Evolutionary conservation across 1,140 invertebrate genomes (phyloP).

Genomic region (Megathymus violae): DNA sequence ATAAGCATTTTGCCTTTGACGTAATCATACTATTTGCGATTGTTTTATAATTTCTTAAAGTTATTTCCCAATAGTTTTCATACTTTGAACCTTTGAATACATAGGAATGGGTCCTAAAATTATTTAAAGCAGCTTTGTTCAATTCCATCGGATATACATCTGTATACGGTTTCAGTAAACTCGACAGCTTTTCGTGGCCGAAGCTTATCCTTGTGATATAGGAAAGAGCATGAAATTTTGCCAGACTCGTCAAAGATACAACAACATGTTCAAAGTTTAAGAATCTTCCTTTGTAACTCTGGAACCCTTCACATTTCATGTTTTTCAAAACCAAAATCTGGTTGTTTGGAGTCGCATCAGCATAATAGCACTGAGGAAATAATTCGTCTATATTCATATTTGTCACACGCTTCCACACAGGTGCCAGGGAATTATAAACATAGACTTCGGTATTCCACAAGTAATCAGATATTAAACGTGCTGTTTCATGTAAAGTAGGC

Average conservation of each 20-base stretch:
- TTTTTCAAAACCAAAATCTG: constrained; percentile 39
- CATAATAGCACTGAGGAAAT: constrained; percentile 39
- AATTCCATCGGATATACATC: constrained; percentile 25
- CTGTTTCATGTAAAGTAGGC: constrained; percentile 9
- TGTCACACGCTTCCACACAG: constrained; percentile 22
- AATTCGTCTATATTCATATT: constrained; percentile 35
- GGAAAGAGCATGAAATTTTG: constrained; percentile 44
- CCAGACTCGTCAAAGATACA: constrained; percentile 33
- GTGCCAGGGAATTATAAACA: constrained; percentile 36
- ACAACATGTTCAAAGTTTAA: constrained; percentile 41
- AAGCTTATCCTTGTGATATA: constrained; percentile 31
- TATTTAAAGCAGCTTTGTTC: constrained; percentile 16
- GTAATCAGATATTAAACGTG: constrained; percentile 16
- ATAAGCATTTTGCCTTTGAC: constrained; percentile 28
- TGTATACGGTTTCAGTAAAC: constrained; percentile 28
- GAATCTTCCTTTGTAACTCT: constrained; percentile 31
- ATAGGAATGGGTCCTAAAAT: constrained; percentile 25
- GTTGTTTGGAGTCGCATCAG: constrained; percentile 26
- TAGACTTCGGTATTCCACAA: constrained; percentile 38
- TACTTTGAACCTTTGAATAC: constrained; percentile 39
- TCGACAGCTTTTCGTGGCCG: background rate
- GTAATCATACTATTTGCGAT: constrained; percentile 9
- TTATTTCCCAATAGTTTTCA: constrained; percentile 20
- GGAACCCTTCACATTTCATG: constrained; percentile 36
- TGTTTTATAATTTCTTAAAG: constrained; percentile 28